A percentile compares a stretch with the other conserved stretches of the same genome.
Conservation (phyloP, 35 echinoderm and acorn worm species). For the Holothuria glaberrima region DNA sequence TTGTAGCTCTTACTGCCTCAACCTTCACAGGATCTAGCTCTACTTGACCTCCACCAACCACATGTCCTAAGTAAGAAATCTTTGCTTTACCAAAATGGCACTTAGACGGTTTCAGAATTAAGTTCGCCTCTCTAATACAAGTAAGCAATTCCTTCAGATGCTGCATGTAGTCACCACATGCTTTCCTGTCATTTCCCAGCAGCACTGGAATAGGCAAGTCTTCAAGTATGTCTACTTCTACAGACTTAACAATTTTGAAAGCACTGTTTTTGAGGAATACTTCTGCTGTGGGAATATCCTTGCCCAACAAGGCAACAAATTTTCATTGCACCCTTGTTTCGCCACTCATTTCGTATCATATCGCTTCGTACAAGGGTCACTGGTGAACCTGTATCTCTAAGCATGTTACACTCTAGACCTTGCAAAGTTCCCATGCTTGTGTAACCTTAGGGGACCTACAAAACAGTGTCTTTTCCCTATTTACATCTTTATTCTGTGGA, state of each 20-base stretch:
- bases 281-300: no score
- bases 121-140: constrained; percentile 30
- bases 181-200: background rate
- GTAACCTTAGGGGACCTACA: background rate
- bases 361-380: constrained; percentile 23
- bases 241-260: no score
- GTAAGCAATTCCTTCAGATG: constrained; percentile 19
- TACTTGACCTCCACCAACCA: background rate
- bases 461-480: constrained; percentile 21
- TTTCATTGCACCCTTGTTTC: constrained; percentile 3
- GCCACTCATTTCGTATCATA: no score
- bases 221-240: constrained; percentile 6
- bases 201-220: constrained; percentile 13
- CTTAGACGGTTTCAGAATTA: constrained; percentile 55
- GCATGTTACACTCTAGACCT: background rate
- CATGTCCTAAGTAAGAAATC: background rate
- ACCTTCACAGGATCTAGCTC: constrained; percentile 37
- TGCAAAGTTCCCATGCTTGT: constrained; percentile 9
- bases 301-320: constrained; percentile 28
- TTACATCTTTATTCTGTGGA: background rate
- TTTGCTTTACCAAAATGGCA: background rate
- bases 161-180: constrained; percentile 53
- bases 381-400: constrained; percentile 25
- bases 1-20: constrained; percentile 50
- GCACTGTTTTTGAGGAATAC: no score